Base-by-base conservation (phyloP, 23 tunicate genomes). In the Halocynthia roretzi region DNA sequence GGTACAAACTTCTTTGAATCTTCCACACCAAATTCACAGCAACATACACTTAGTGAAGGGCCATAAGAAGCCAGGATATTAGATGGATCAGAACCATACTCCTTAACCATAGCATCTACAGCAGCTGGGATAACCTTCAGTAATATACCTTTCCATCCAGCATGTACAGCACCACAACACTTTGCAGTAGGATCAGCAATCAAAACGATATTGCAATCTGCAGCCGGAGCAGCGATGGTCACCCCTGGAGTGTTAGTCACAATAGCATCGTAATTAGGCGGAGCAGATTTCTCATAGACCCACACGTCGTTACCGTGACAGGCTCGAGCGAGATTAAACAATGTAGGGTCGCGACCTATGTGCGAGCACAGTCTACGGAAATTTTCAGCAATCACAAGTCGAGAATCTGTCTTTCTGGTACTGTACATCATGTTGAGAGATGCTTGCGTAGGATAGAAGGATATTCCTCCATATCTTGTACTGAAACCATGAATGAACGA, bases 101-200 rank as follows among this genome's bases (percentile, higher is more conserved):
- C 69, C 21, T 75, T 14, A n/a, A 67, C 54, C 96, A 89, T 89
- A 5, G 82, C 73, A 5, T 61, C 48, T 19, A 89, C 83, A 52
- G 84, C 81, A 10, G 73, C 15, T 76, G 84, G 68, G 7, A 89
- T 56, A 60, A 84, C 62, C 7, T 88, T 88, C 8, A 64, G 62
- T 61, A 89, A 61, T 75, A 89, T 83, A 11, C 96, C 96, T 76
- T 89, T 89, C 96, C 96, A 89, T 5, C 96, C 96, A 19, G 96
- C 96, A 80, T 89, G 96, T 62, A 87, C 82, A 51, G 96, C 96
- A 8, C 96, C 96, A 75, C 96, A 89, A 54, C 83, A 68, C 20
- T 80, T 70, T 5, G 85, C 70, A 11, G 75, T 74, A 19, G 88
- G 85, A 63, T 89, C 96, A 61, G 83, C 85, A 52, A 89, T 81